These are phyloP conservation scores for Oostethus manadensis DNA, from an alignment of 2,113 vertebrate species.

Conservation along the genomic window DNA sequence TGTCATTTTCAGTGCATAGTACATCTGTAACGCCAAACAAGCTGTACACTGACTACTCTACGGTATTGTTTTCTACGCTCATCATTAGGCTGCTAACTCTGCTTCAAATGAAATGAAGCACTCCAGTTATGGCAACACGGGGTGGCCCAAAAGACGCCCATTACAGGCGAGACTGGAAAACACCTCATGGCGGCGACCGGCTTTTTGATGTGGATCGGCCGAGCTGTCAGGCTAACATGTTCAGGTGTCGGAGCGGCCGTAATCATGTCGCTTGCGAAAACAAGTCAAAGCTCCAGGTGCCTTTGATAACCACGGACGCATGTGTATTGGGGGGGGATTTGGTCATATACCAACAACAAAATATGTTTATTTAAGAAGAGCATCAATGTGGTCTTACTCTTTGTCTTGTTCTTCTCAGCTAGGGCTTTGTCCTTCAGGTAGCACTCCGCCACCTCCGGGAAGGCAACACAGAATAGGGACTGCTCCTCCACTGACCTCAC, in stretches of 20 bases:
- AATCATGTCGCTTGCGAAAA: slow-evolving; percentile 51
- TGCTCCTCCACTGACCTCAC: slow-evolving; percentile 84
- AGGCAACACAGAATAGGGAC: slow-evolving; percentile 79
- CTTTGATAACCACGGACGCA: slow-evolving; percentile 57
- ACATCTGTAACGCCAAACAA: no score
- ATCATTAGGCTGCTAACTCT: background rate
- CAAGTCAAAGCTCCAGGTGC: slow-evolving; percentile 40
- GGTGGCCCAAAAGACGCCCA: slow-evolving; percentile 28
- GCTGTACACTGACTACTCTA: no score
- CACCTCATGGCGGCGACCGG: slow-evolving; percentile 62
- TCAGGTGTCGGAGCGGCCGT: slow-evolving; percentile 63
- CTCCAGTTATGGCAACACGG: slow-evolving; percentile 10
- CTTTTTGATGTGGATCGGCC: slow-evolving; percentile 48
- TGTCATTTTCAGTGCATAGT: no score
- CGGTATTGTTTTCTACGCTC: background rate
- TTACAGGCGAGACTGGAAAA: slow-evolving; percentile 41
- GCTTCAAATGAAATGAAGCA: slow-evolving; percentile 3
- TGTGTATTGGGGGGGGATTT: slow-evolving; percentile 2
- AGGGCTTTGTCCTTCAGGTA: slow-evolving; percentile 73
- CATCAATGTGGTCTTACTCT: slow-evolving; percentile 68
- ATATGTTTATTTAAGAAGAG: background rate
- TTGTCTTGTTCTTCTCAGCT: slow-evolving; percentile 74
- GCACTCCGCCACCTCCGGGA: slow-evolving; percentile 75
- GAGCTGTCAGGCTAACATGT: slow-evolving; percentile 60
- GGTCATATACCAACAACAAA: background rate